phyloP scores from a whole-genome alignment of 1,140 invertebrate genomes.

The Bombus balteatus region DNA sequence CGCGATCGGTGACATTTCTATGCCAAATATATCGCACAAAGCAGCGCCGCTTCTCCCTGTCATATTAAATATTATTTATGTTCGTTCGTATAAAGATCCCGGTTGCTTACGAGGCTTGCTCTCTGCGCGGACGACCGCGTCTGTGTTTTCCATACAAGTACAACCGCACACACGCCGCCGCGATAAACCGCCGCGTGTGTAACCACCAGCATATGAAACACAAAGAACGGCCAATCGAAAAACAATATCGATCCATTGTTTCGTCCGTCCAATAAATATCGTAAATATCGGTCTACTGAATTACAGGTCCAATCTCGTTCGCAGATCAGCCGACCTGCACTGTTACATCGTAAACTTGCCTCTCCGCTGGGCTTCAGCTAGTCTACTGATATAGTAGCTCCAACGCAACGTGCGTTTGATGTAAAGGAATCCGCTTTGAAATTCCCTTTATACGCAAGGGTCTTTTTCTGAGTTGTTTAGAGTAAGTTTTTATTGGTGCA shows the following conservation, averaged over 20 bases:
- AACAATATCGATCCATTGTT: conserved; percentile 84
- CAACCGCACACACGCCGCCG: conserved; percentile 13
- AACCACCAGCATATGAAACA: conserved; percentile 52
- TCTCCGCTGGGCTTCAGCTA: conserved; percentile 25
- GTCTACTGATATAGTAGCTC: conserved; percentile 23
- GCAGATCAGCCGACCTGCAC: conserved; percentile 44
- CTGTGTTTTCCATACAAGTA: conserved; percentile 38
- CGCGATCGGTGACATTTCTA: conserved; percentile 81
- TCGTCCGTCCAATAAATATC: conserved; percentile 79
- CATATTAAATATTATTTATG: conserved; percentile 84
- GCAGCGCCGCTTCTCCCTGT: conserved; percentile 74
- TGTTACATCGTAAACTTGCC: conserved; percentile 44
- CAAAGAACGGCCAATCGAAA: conserved; percentile 78
- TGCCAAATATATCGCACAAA: conserved; percentile 80
- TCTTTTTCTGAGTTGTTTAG: too few relatives aligned
- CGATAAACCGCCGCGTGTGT: conserved; percentile 36
- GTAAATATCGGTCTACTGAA: conserved; percentile 73
- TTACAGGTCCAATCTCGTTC: conserved; percentile 65
- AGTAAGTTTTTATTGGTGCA: too few relatives aligned
- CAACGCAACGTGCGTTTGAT: background rate
- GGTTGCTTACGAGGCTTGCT: conserved; percentile 30
- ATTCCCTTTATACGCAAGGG: too few relatives aligned
- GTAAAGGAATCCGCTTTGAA: conserved; percentile 10
- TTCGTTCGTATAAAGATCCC: conserved; percentile 69
- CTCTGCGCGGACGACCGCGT: conserved; percentile 14